phyloP scores from a whole-genome alignment of 2,113 vertebrate species.

The Myxocyprinus asiaticus region DNA sequence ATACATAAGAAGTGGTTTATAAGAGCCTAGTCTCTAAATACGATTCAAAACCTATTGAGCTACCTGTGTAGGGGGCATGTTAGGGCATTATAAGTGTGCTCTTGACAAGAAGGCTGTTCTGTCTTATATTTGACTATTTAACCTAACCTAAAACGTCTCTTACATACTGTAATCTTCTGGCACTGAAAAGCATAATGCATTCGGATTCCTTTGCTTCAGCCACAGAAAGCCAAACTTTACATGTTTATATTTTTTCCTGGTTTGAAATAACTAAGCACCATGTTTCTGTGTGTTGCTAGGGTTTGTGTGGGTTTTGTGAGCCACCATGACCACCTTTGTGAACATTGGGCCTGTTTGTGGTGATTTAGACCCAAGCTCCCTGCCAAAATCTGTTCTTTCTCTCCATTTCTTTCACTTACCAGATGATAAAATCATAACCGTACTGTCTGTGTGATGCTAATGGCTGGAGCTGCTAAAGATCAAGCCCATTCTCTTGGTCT shows the following conservation, averaged over 20 bases:
- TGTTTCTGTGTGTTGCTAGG: slow-evolving; percentile 44
- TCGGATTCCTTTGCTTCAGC: not conserved
- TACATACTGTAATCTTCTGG: not conserved
- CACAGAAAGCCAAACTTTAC: slow-evolving; percentile 28
- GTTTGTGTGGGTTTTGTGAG: slow-evolving; percentile 36
- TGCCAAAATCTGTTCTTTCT: slow-evolving; percentile 43
- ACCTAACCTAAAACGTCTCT: not conserved
- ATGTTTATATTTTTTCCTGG: slow-evolving; percentile 63
- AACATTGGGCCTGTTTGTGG: slow-evolving; percentile 66
- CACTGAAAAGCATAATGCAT: not conserved
- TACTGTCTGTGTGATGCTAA: slow-evolving; percentile 2
- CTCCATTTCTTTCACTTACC: slow-evolving; percentile 9
- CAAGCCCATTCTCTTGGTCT: slow-evolving; percentile 1
- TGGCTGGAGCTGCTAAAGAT: slow-evolving; percentile 14
- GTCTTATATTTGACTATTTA: no score
- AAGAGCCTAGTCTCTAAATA: not conserved
- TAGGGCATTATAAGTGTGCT: not conserved
- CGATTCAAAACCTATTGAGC: not conserved
- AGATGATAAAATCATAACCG: not conserved
- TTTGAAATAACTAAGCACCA: slow-evolving; percentile 54
- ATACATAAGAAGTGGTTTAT: slow-evolving; percentile 47
- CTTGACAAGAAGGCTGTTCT: not conserved
- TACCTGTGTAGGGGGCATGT: not conserved
- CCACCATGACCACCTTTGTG: slow-evolving; percentile 58
- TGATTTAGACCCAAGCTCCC: slow-evolving; percentile 52